Evolutionary conservation across 2,797 vertebrate genomes (phyloP).

Genomic region (Xenops minutus): DNA sequence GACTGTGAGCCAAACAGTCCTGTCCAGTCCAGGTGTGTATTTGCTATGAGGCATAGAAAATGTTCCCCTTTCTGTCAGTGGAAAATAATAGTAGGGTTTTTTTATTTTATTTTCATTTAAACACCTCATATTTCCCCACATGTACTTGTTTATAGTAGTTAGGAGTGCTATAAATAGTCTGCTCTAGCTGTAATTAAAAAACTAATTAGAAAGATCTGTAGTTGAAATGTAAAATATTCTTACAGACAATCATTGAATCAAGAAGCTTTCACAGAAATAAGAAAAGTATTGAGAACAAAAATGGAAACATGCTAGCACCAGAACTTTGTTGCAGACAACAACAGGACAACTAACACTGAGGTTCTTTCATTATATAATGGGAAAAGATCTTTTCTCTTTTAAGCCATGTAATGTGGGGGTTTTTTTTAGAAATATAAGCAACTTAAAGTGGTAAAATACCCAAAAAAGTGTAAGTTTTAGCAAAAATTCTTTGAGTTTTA

Average conservation of each 20-base stretch:
- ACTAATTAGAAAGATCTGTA: not conserved
- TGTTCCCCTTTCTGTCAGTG: not conserved
- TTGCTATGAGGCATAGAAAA: not conserved
- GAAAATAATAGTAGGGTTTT: not conserved
- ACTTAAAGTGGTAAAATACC: not conserved
- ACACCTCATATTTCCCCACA: not conserved
- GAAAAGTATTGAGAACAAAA: not conserved
- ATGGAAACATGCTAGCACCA: not conserved
- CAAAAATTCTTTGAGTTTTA: not conserved
- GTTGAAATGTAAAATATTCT: not conserved
- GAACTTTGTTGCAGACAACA: not conserved
- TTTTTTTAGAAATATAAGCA: not conserved
- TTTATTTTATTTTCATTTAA: not conserved
- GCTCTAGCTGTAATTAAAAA: not conserved
- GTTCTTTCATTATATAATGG: not conserved
- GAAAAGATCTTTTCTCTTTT: not conserved
- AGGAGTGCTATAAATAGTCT: not conserved
- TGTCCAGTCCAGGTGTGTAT: not conserved
- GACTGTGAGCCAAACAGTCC: not conserved
- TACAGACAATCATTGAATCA: not conserved
- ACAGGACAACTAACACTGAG: not conserved
- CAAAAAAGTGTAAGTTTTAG: not conserved
- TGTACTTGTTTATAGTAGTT: not conserved
- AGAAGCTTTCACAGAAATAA: not conserved
- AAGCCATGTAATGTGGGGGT: rapidly evolving